Evolutionary conservation across 2,888 invertebrate species (phyloP).

Genomic region (Vannuccia rotundouncinata): DNA sequence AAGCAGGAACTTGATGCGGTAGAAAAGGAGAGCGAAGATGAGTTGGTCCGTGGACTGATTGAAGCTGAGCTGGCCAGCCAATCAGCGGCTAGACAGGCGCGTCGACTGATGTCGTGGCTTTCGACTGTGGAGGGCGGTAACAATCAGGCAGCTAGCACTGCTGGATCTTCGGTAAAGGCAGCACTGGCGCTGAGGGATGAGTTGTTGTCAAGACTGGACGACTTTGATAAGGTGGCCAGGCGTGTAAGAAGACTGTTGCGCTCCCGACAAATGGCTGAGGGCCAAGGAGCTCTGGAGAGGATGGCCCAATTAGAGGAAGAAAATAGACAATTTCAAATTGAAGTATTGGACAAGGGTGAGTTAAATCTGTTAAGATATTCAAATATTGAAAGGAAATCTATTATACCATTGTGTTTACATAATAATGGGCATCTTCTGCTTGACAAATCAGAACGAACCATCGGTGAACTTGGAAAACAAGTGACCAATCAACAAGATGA

Average conservation of each 20-base stretch:
- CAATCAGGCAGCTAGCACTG: background rate
- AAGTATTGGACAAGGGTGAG: background rate
- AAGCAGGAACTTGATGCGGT: slow-evolving; percentile 1
- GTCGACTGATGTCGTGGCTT: slow-evolving; percentile 4
- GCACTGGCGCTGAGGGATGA: background rate
- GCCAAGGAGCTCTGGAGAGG: background rate
- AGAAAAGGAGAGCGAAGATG: background rate
- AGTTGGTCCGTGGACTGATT: slow-evolving; percentile 24
- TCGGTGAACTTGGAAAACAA: slow-evolving; percentile 27
- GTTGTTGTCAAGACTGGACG: background rate
- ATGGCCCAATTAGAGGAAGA: background rate
- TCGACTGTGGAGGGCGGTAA: background rate
- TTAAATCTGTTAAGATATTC: background rate
- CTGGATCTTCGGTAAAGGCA: background rate
- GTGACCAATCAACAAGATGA: slow-evolving; percentile 16
- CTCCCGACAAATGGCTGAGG: background rate
- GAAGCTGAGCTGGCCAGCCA: slow-evolving; percentile 33
- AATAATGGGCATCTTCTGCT: too few relatives aligned
- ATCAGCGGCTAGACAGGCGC: slow-evolving; percentile 27
- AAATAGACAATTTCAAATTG: background rate
- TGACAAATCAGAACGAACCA: background rate
- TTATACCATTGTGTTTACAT: background rate
- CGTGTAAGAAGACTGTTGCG: background rate
- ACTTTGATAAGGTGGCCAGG: slow-evolving; percentile 1
- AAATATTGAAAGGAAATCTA: background rate